These are phyloP conservation scores for Drosophila equinoxialis DNA, from an alignment of 1,140 invertebrate genomes.

Conservation along the genomic window DNA sequence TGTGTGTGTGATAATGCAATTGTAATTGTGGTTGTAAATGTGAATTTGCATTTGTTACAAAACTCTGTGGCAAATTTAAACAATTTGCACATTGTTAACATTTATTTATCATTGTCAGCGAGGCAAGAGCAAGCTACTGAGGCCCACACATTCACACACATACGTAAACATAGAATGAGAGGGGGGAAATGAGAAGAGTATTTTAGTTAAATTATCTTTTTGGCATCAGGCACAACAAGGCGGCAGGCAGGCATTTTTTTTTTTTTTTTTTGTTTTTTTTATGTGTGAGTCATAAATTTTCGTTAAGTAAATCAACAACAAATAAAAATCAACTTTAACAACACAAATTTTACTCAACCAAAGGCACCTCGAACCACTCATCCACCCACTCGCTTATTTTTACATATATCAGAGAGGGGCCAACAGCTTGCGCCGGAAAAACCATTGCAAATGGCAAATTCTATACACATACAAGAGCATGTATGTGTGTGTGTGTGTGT, in stretches of 20 bases:
- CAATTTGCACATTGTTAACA: slow-evolving; percentile 50
- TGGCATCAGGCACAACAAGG: not conserved
- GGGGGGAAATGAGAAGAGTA: not conserved
- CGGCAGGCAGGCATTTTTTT: not conserved
- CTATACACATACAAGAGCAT: not conserved
- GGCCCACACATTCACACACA: not conserved
- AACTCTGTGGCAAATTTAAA: slow-evolving; percentile 25
- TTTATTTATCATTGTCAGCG: slow-evolving; percentile 34
- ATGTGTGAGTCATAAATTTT: slow-evolving; percentile 8
- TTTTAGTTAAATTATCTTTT: slow-evolving; percentile 13
- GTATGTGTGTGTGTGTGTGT: slow-evolving; percentile 1
- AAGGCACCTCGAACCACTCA: not conserved
- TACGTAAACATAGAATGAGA: not conserved
- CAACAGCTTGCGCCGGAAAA: slow-evolving; percentile 26
- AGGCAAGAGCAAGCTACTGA: not conserved
- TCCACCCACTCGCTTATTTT: not conserved
- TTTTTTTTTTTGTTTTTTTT: not conserved
- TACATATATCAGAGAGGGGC: slow-evolving; percentile 6
- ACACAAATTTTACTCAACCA: slow-evolving; percentile 9
- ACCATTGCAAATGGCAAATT: slow-evolving; percentile 48
- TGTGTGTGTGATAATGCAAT: slow-evolving; percentile 40
- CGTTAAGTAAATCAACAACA: slow-evolving; percentile 6
- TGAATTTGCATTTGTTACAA: slow-evolving; percentile 54
- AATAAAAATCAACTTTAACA: slow-evolving; percentile 13
- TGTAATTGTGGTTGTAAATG: slow-evolving; percentile 67